Percentiles rank a stretch among this genome's conserved stretches.
Conservation (phyloP, 2,888 invertebrate species). For the Cryptocephalus primarius region DNA sequence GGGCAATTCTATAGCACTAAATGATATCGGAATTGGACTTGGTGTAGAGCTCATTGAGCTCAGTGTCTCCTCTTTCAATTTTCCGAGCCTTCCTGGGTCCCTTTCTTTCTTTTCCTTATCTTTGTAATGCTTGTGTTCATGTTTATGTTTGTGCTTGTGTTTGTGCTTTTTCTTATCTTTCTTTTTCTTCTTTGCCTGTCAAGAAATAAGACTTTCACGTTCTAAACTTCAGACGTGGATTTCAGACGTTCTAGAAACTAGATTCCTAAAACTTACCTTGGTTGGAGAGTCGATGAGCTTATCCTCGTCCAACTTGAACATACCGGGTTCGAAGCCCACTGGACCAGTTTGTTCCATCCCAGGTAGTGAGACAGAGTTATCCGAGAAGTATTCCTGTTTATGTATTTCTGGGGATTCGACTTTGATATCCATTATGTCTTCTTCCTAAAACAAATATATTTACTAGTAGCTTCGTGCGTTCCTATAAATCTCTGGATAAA, state of each 20-base stretch:
- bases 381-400: slow-evolving; percentile 62
- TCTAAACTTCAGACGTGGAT: too few species aligned
- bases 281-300: slow-evolving; percentile 40
- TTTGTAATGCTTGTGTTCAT: slow-evolving; percentile 46
- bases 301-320: slow-evolving; percentile 55
- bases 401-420: slow-evolving; percentile 19
- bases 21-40: slow-evolving; percentile 46
- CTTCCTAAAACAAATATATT: slow-evolving; percentile 12
- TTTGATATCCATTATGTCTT: slow-evolving; percentile 28
- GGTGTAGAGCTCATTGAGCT: slow-evolving; percentile 69
- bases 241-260: neutral
- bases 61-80: slow-evolving; percentile 62
- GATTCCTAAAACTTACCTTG: slow-evolving; percentile 36
- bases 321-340: slow-evolving; percentile 73
- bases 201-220: slow-evolving; percentile 4
- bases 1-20: slow-evolving; percentile 19
- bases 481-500: too few species aligned
- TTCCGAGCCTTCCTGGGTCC: slow-evolving; percentile 39
- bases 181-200: slow-evolving; percentile 53
- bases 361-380: slow-evolving; percentile 70
- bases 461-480: neutral
- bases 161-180: slow-evolving; percentile 83
- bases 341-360: slow-evolving; percentile 63
- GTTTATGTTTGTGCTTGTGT: slow-evolving; percentile 78
- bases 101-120: slow-evolving; percentile 39